Percentiles rank a stretch among this genome's conserved stretches.
Conservation (phyloP, 2,888 invertebrate genomes). For the Epistrophella euchroma region DNA sequence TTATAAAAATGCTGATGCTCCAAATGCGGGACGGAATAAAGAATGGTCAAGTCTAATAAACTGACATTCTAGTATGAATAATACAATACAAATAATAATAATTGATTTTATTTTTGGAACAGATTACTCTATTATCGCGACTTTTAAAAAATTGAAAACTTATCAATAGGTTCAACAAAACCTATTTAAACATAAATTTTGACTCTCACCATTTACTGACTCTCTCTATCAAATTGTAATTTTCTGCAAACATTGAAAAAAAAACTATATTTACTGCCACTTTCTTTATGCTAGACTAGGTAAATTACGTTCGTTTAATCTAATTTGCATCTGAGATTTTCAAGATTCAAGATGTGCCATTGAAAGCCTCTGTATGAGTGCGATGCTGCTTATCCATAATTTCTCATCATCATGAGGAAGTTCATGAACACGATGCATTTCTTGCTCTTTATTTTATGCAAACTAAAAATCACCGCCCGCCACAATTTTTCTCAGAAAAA, state of each 20-base stretch:
- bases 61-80: too few species aligned
- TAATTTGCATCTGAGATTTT: slow-evolving; percentile 11
- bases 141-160: too few species aligned
- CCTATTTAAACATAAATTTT: too few species aligned
- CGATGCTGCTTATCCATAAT: background rate
- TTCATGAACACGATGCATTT: slow-evolving; percentile 8
- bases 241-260: background rate
- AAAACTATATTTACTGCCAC: background rate
- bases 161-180: too few species aligned
- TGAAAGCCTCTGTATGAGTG: background rate
- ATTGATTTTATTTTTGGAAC: too few species aligned
- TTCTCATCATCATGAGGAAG: slow-evolving; percentile 11
- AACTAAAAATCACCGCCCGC: background rate
- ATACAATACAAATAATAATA: too few species aligned
- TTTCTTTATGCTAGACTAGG: background rate
- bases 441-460: background rate
- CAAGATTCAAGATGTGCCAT: background rate
- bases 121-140: too few species aligned
- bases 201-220: background rate
- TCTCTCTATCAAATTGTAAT: background rate
- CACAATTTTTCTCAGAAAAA: background rate
- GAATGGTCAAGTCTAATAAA: too few species aligned
- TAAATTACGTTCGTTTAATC: slow-evolving; percentile 6
- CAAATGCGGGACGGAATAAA: too few species aligned
- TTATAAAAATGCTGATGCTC: too few species aligned